Evolutionary conservation across 2,888 invertebrate species (phyloP), one percentile per base, ranked within the genome.

Genomic region (Melinopterus prodromus): DNA sequence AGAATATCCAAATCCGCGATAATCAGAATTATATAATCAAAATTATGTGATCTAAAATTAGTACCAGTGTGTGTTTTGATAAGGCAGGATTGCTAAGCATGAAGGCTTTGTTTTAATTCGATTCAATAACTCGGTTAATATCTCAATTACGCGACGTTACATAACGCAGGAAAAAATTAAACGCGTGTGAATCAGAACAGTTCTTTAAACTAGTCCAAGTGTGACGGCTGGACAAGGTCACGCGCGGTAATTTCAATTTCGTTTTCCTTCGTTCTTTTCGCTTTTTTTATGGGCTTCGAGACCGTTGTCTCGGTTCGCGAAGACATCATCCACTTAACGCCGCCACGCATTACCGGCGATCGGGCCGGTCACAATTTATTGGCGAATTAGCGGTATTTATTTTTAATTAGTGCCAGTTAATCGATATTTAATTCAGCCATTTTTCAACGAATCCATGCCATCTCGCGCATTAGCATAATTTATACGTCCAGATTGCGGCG

Each of bases 51-150:
- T 53, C 7, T 53, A 53, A 53, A 9, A 53, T 53, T 53, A 53
- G 12, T 7, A 9, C 53, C 1, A 53, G 12, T 53, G 26, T 53
- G 12, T 53, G 1, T 2, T 53, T 53, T 53, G 53, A 53, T 12
- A 53, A 12, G 12, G 3, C 26, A 26, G 26, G 53, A 53, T 12
- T 53, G 53, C 7, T 12, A 53, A 53, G 9, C 53, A 53, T 9
- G 53, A 9, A 12, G 53, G 12, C 7, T 53, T 53, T 53, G 53
- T 53, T 53, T 53, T 53, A 3, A 53, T 12, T 53, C 53, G 7
- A 53, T 53, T 53, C 53, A 53, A 53, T 53, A 53, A 53, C 53
- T 53, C 53, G 53, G 53, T 53, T 53, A 53, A 53, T 53, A 53
- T 53, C 53, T 53, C 53, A 53, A 53, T 53, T 53, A 53, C 26